Evolutionary conservation across 1,140 invertebrate species (phyloP).

Genomic region (Drosophila pectinifera): DNA sequence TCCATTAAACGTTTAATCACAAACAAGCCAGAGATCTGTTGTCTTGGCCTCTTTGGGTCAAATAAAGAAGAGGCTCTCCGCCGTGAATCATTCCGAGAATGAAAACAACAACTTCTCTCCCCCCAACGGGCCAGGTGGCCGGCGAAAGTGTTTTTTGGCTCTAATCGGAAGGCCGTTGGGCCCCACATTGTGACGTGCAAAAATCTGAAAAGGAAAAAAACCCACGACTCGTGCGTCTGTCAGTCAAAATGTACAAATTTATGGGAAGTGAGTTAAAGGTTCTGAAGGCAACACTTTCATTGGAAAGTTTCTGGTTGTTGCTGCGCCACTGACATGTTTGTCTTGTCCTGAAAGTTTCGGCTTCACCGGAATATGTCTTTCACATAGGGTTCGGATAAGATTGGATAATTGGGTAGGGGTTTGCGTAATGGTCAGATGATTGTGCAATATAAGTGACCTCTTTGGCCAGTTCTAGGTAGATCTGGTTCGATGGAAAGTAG

Average conservation of each 20-base stretch:
- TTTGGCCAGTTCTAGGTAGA: background rate
- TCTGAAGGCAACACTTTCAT: slow-evolving; percentile 60
- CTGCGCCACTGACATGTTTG: slow-evolving; percentile 44
- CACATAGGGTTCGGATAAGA: slow-evolving; percentile 30
- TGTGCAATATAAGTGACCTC: slow-evolving; percentile 2
- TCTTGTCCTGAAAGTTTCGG: slow-evolving; percentile 33
- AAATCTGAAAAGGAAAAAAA: slow-evolving; percentile 17
- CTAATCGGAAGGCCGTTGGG: slow-evolving; percentile 57
- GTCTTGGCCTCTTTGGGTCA: slow-evolving; percentile 54
- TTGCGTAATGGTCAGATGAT: slow-evolving; percentile 17
- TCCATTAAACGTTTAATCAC: slow-evolving; percentile 50
- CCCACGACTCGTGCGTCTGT: slow-evolving; percentile 48
- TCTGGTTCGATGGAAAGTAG: background rate
- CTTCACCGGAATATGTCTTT: slow-evolving; percentile 44
- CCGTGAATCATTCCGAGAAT: slow-evolving; percentile 48
- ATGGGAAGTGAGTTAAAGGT: slow-evolving; percentile 44
- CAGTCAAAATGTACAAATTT: slow-evolving; percentile 76
- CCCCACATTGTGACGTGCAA: slow-evolving; percentile 62
- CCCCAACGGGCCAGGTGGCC: background rate
- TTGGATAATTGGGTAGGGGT: slow-evolving; percentile 27
- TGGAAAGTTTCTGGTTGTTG: slow-evolving; percentile 55
- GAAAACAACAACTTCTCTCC: slow-evolving; percentile 8
- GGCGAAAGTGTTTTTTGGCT: slow-evolving; percentile 61
- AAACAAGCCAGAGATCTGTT: slow-evolving; percentile 36
- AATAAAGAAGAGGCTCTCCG: slow-evolving; percentile 47